Base-by-base conservation (phyloP, 2,888 invertebrate genomes). In the Latrodectus hesperus region DNA sequence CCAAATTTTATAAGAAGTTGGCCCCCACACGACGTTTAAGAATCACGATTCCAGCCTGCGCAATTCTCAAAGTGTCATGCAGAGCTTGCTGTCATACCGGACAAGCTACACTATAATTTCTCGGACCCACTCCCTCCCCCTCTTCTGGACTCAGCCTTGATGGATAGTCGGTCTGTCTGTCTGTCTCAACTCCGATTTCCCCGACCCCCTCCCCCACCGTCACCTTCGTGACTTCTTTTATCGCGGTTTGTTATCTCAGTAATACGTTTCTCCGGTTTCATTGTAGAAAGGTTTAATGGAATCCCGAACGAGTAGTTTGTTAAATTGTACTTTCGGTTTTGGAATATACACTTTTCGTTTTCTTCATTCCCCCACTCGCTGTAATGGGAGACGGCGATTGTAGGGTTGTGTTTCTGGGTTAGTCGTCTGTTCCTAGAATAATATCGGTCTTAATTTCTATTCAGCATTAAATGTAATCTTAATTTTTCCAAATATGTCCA, bases 41-140 rank as follows among this genome's bases (percentile, higher is more conserved):
- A 83, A 75, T 83, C 76, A 76, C 83, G 83, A 83, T 75, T 68
- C 76, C 68, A 53, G 26, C 73, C 75, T 55, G 38, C 70, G 71
- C 60, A 76, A 73, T 22, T 53, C 73, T 65, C 74, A 65, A 53
- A 53, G 76, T 70, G 83, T 83, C 83, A 75, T 83, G 83, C 76
- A 51, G 83, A 83, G 83, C 55, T 70, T 55, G 76, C 83, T 76
- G 72, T 83, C 83, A 76, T 60, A n/a, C 60, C 60, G 16, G 70
- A 75, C 55, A 75, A 76, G 70, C 76, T 68, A 83, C 83, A 76
- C 75, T 76, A 83, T 76, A 76, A 76, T 76, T 83, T 82, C 70
- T 74, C 52, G 14, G 16, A 72, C 38, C 65, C 55, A 65, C 12
- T 14, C n/a, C 38, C 67, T 53, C 17, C 49, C 38, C 22, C 67